Evolutionary conservation across 2,113 vertebrate species (phyloP), one percentile per base, ranked within the genome.

Genomic region (Mungos mungo): DNA sequence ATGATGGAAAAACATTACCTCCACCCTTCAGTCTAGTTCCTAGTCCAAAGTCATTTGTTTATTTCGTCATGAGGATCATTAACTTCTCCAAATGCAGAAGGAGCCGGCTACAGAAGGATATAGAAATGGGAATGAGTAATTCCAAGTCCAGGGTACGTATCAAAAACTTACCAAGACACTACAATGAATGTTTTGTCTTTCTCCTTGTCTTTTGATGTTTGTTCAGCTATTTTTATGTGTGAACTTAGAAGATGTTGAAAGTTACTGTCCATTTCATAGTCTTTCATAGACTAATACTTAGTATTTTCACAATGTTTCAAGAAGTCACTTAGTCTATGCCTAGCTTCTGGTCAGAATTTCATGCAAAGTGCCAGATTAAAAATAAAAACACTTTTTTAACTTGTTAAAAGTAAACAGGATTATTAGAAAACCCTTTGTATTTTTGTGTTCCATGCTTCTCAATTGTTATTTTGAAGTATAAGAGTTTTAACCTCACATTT

Each of bases 11-110:
- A 97, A 99, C 99, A 0, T 98, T 99, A 71, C 99, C 99, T 65
- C 99, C 99, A 35, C 99, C 99, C 0, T 99, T 99, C 98, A 99
- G 99, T 98, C 98, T 99, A 66, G 99, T 99, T 74, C 99, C 99
- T 25, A 99, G 99, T 93, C 99, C 99, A 11, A 99, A 99, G 97
- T 99, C 99, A 0, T 99, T 99, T 97, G 98, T 99, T 97, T 99
- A 99, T 96, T 98, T 99, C 90, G 96, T 99, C 96, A 98, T 99
- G 98, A 98, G 98, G 95, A 98, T 99, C 90, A 63, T 99, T 93
- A 98, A 98, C 96, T 98, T 99, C 41, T 98, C 99, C 21, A 99
- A 98, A 88, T 99, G 99, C 97, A 98, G 98, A 95, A 98, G 98
- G 96, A 99, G 98, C 96, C 98, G 98, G 13, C 97, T 99, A 0